Base-by-base conservation (phyloP, 2,888 invertebrate species). In the Parapristionchus giblindavisi region DNA sequence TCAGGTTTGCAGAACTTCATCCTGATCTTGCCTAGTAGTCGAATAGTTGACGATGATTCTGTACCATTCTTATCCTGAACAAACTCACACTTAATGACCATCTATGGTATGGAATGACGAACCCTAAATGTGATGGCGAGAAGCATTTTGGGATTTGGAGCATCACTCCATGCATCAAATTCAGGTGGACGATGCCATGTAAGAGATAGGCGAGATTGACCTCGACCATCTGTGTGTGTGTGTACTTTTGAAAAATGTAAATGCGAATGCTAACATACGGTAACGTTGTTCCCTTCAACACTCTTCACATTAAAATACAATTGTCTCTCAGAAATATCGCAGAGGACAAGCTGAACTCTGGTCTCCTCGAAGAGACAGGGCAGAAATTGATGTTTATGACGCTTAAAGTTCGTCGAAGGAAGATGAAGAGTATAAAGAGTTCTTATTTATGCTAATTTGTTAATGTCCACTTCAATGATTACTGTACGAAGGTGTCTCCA, bases 201-300 rank as follows among this genome's bases (percentile, higher is more conserved):
- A 5, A 85, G 77, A 32, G 81, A 74, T 48, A 81, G 76, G 2
- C 85, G 79, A 76, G 83, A 75, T 34, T 83, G 82, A 5, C 82
- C 78, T 51, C 81, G 82, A n/a, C 84, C 80, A 4, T 80, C 79
- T 56, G 84, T 80, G 58, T 82, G 80, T 6, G 82, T 83, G 40
- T 77, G 78, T 21, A 82, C 79, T 60, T 77, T 77, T 4, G 83
- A 81, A 11, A 83, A 70, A n/a, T n/a, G n/a, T n/a, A n/a, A n/a
- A n/a, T n/a, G n/a, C n/a, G n/a, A n/a, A n/a, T n/a, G n/a, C n/a
- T n/a, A n/a, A n/a, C n/a, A n/a, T n/a, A n/a, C n/a, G n/a, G n/a
- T n/a, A n/a, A n/a, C n/a, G n/a, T n/a, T n/a, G n/a, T 2, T 83
- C 82, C 78, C 78, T 17, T 38, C n/a, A 29, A 6, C 3, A 4